These are phyloP conservation scores for Corynorhinus townsendii DNA, from an alignment of 2,113 vertebrate species.

Conservation along the genomic window DNA sequence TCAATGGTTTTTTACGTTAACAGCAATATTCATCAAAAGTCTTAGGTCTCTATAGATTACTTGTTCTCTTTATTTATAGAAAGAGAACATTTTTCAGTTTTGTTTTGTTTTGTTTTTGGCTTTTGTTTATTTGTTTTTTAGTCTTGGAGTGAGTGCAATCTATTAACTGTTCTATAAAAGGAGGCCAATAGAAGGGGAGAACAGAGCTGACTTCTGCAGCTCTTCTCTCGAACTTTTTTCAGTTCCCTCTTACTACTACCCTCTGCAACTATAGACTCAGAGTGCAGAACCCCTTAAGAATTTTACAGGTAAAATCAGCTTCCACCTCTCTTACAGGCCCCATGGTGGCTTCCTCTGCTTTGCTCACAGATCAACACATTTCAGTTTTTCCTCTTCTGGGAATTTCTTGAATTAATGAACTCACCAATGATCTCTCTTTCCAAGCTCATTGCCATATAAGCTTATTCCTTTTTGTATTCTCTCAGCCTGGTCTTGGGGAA, in stretches of 20 bases:
- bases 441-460: not conserved
- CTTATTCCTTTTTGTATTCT: not conserved
- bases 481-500: not conserved
- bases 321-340: not conserved
- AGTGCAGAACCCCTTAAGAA: not conserved
- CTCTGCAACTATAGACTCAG: not conserved
- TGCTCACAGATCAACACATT: not conserved
- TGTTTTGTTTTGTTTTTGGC: not conserved
- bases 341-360: not conserved
- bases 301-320: not conserved
- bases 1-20: too few relatives aligned
- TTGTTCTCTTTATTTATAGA: not conserved
- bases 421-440: not conserved
- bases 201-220: not conserved
- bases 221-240: not conserved
- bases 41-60: not conserved
- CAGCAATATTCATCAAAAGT: not conserved
- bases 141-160: not conserved
- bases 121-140: not conserved
- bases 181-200: not conserved
- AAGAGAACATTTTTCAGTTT: not conserved
- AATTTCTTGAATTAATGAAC: conserved; percentile 27
- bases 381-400: not conserved
- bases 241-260: not conserved
- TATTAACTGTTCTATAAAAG: not conserved